Evolutionary conservation across 2,888 invertebrate species (phyloP).

Genomic region (Tinea pellionella): DNA sequence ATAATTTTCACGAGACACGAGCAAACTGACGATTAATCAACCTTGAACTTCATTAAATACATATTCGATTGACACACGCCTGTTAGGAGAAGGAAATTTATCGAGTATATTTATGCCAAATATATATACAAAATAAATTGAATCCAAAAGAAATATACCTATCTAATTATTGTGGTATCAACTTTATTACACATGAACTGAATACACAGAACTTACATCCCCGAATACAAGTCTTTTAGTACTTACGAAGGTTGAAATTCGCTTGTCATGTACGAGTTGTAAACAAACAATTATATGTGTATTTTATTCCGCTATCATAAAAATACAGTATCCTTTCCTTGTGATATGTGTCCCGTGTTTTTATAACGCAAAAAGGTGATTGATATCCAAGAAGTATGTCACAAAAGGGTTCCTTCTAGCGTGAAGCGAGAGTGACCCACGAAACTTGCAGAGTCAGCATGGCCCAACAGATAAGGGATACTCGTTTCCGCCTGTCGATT

Average conservation of each 20-base stretch:
- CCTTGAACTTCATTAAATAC: neutral
- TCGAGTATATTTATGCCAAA: neutral
- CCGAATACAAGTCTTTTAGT: too few relatives aligned
- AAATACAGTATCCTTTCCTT: neutral
- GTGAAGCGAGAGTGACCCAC: neutral
- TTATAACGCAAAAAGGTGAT: neutral
- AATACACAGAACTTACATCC: too few relatives aligned
- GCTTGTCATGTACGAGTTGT: neutral
- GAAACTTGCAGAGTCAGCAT: neutral
- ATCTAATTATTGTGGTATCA: too few relatives aligned
- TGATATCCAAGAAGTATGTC: neutral
- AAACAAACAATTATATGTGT: neutral
- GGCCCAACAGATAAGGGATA: constrained; percentile 8
- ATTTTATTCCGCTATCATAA: neutral
- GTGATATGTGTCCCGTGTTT: neutral
- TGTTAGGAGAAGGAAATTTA: neutral
- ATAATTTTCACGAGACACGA: neutral
- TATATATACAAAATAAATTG: too few relatives aligned
- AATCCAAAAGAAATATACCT: neutral
- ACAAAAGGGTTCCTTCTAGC: neutral
- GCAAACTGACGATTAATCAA: neutral
- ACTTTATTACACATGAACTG: too few relatives aligned
- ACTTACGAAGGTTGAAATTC: neutral
- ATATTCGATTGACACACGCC: neutral
- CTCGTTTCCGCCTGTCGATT: constrained; percentile 10